These are phyloP conservation scores for Coreius guichenoti DNA, from an alignment of 2,797 vertebrate species.

Conservation along the genomic window DNA sequence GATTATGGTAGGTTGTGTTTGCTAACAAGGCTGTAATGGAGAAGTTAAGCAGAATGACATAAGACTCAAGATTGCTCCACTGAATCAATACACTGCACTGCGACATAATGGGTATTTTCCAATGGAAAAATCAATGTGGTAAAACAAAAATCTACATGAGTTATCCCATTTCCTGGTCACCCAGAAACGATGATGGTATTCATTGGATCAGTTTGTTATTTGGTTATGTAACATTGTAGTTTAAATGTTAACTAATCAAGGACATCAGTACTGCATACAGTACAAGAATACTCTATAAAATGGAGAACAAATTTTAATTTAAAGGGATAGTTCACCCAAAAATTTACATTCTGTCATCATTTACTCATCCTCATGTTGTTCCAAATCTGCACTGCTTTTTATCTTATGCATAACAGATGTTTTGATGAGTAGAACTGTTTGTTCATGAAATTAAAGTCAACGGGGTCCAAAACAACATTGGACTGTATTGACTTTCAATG, in stretches of 20 bases:
- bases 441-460: background rate
- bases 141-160: background rate
- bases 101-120: background rate
- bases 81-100: background rate
- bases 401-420: too few relatives aligned
- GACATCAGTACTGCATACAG: background rate
- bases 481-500: too few relatives aligned
- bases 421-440: background rate
- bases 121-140: background rate
- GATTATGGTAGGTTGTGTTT: slow-evolving; percentile 26
- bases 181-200: background rate
- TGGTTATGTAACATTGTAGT: background rate
- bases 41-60: background rate
- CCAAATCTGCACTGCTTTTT: background rate
- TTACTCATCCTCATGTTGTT: background rate
- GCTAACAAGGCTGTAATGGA: slow-evolving; percentile 19
- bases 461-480: too few relatives aligned
- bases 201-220: background rate
- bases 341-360: background rate
- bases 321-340: background rate
- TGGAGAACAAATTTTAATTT: background rate
- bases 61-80: background rate
- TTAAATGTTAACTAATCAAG: background rate
- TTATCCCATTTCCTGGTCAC: background rate
- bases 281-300: background rate